Evolutionary conservation across 2,888 invertebrate species (phyloP), one percentile per base, ranked within the genome.

Genomic region (Venusia cambrica): DNA sequence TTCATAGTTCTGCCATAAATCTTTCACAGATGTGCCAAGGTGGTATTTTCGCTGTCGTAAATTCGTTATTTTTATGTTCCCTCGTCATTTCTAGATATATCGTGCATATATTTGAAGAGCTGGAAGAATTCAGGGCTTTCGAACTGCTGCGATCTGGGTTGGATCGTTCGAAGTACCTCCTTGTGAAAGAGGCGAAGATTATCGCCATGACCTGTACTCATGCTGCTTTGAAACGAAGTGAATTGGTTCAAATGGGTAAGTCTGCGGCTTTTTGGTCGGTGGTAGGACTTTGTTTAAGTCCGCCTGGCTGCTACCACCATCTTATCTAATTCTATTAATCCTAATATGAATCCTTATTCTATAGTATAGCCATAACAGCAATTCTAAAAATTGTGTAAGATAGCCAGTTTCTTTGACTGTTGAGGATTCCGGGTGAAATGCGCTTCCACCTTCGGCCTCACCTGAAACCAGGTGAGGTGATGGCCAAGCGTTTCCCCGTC

Each of bases 121-220:
- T 99, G 4, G 99, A 99, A 70, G 99, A 99, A 73, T 99, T 99
- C 72, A 89, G 99, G 27, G 98, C 99, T 0, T 99, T 99, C 77
- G 99, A 99, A 76, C 84, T 99, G 48, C 84, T 99, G 3, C 90
- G 99, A 4, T 97, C 97, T 26, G 99, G 99, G 0, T 85, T 97
- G 25, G 99, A 99, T 73, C 89, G 99, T 25, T 97, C 98, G 0
- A 96, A 98, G 63, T 99, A 99, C 79, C 87, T 99, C 35, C 87
- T 99, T 30, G 98, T 99, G 0, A 97, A 98, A 68, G 99, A 99
- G 73, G 99, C 99, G 0, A 99, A 99, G 85, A 98, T 99, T 33
- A 99, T 99, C 54, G 99, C 99, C 1, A 99, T 99, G 99, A 99
- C 99, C 0, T 99, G 99, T 85, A 99, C 99, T 0, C 99, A 99